These are phyloP conservation scores for Eudasyphora cyanicolor DNA, from an alignment of 2,888 invertebrate species.

Conservation along the genomic window DNA sequence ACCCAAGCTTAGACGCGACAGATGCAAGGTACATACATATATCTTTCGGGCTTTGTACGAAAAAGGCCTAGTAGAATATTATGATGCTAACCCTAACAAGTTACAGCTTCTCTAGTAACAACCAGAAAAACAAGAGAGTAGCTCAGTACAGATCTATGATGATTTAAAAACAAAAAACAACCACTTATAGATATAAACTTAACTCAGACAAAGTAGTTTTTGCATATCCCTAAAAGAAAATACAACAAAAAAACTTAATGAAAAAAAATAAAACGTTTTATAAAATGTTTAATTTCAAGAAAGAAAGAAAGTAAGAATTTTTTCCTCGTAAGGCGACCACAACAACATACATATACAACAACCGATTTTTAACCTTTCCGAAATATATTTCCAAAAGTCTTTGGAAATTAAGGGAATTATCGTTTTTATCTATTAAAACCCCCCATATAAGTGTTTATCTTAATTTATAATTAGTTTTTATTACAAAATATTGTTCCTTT, in stretches of 20 bases:
- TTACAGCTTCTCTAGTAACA: constrained; percentile 65
- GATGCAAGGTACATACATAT: constrained; percentile 46
- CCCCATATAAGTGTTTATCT: constrained; percentile 46
- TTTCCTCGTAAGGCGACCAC: constrained; percentile 29
- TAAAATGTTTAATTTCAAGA: constrained; percentile 44
- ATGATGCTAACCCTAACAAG: constrained; percentile 52
- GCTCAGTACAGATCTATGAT: constrained; percentile 33
- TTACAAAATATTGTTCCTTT: constrained; percentile 65
- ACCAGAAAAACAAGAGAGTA: constrained; percentile 60
- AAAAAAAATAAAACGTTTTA: constrained; percentile 39
- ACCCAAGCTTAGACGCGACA: constrained; percentile 61
- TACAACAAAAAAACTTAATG: constrained; percentile 53
- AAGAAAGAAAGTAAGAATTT: constrained; percentile 6
- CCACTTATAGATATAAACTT: constrained; percentile 62
- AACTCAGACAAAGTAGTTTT: constrained; percentile 78
- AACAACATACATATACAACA: constrained; percentile 36
- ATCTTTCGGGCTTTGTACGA: constrained; percentile 20
- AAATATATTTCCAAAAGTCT: constrained; percentile 60
- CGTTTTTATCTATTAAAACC: constrained; percentile 5
- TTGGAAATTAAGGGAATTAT: background rate
- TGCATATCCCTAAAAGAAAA: constrained; percentile 74
- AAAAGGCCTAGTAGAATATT: constrained; percentile 44
- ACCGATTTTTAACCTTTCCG: constrained; percentile 75
- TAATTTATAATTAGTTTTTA: constrained; percentile 67
- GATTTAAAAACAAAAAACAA: constrained; percentile 52